Percentiles rank a stretch among this genome's conserved stretches.
phyloP scores from a whole-genome alignment of 2,888 invertebrate species.

The Cenopis cana region DNA sequence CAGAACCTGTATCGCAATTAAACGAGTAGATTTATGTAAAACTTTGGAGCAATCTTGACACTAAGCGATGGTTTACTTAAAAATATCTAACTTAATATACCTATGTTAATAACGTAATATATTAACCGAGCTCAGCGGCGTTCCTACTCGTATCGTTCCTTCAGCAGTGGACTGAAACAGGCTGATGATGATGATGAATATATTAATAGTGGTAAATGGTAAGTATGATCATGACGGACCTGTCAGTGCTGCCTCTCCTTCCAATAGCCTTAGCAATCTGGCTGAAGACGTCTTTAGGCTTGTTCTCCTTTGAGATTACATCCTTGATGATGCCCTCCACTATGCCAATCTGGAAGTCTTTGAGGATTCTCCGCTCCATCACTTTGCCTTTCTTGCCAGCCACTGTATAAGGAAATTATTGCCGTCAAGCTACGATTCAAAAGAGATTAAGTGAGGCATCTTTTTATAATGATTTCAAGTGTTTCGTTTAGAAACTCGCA shows the following conservation, averaged over 20 bases:
- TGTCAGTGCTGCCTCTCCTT: slow-evolving; percentile 80
- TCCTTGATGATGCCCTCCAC: slow-evolving; percentile 93
- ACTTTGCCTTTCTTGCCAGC: slow-evolving; percentile 93
- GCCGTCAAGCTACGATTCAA: not conserved
- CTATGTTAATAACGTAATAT: no score
- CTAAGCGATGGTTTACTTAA: not conserved
- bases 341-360: slow-evolving; percentile 96
- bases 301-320: slow-evolving; percentile 87
- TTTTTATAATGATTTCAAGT: not conserved
- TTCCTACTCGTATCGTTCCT: no score
- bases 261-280: slow-evolving; percentile 94
- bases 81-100: no score
- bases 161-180: no score
- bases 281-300: slow-evolving; percentile 92
- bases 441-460: not conserved
- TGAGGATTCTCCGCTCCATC: slow-evolving; percentile 93
- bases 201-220: no score
- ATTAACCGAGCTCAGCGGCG: no score
- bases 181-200: no score
- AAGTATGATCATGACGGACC: slow-evolving; percentile 44
- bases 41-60: not conserved
- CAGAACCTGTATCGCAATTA: not conserved
- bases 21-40: not conserved
- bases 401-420: slow-evolving; percentile 77
- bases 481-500: not conserved